Evolutionary conservation across 1,140 invertebrate species (phyloP), one percentile per base, ranked within the genome.

Genomic region (Drosophila takahashii): DNA sequence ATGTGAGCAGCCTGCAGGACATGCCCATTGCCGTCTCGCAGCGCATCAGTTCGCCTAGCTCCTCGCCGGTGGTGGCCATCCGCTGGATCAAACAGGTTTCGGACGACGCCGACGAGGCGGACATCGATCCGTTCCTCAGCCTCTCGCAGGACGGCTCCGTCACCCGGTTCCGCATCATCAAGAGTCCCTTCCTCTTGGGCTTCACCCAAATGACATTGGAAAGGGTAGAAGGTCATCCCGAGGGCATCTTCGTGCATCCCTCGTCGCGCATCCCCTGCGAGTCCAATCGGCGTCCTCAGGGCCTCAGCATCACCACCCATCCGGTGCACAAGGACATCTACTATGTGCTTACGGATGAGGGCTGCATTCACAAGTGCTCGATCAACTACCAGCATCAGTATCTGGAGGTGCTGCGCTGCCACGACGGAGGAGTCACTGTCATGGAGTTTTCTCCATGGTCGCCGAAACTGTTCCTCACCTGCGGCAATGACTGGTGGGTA

Each of bases 291-390:
- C 56, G 93, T 78, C 93, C 95, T 0, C 94, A 94, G 66, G 96
- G 93, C 77, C 87, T 95, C 59, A 94, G 94, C 36, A 90, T 96
- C 8, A 93, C 94, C 44, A 94, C 95, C 80, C 95, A 97, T 92
- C 95, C 95, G 0, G 90, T 90, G 0, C 92, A 95, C 18, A 93
- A 93, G 4, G 94, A 95, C 59, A 92, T 96, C 26, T 97, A 97
- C 91, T 94, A 96, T 13, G 94, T 98, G 0, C 96, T 96, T 0
- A 97, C 97, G 0, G 96, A 96, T 57, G 96, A 97, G 81, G 97
- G 97, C 1, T 95, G 95, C 72, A 94, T 98, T 15, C 95, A 97
- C 90, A 95, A 94, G 53, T 97, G 95, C 81, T 96, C 96, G 0
- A 94, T 93, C 2, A 94, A 94, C 73, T 94, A 95, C 79, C 86